Evolutionary conservation across 2,113 vertebrate genomes (phyloP), one percentile per base, ranked within the genome.

Genomic region (Muntiacus muntjak): DNA sequence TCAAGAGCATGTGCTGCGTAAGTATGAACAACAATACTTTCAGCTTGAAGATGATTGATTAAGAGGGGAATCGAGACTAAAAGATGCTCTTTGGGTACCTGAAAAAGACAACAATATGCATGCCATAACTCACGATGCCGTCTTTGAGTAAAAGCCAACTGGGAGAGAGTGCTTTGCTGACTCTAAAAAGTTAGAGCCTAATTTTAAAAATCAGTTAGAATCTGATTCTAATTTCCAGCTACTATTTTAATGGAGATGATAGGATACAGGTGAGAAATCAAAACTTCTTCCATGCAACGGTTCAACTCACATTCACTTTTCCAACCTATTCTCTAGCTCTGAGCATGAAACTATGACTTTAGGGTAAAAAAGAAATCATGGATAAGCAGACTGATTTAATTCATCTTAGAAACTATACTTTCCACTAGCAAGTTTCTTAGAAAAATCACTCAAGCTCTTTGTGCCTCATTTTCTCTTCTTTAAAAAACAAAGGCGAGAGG

Each of bases 51-150:
- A 92, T 99, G 99, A 96, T 98, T 99, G 78, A 99, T 99, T 96
- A 99, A 98, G 10, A 99, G 99, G 97, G 99, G 99, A 95, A 99
- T 98, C 7, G 99, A 99, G 94, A 99, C 97, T 97, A 99, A 98
- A 94, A 99, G 98, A 79, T 99, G 99, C 40, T 99, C 99, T 98
- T 99, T 99, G 2, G 99, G 99, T 98, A 99, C 99, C 99, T 99
- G 97, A 55, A 98, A 97, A 96, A 98, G 12, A 97, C 12, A 97
- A 2, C 33, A 82, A 93, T 13, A 82, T 7, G 71, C 5, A 83
- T 25, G 17, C 33, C 67, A 5, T 85, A 55, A 87, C 26, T 87
- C 28, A 88, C 9, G 21, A 28, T 76, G 33, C 28, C 36, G 45
- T 16, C 33, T 74, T 11, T 64, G 43, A 90, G 26, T 71, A 76